phyloP scores from a whole-genome alignment of 2,888 invertebrate species.

The Carterocephalus palaemon region DNA sequence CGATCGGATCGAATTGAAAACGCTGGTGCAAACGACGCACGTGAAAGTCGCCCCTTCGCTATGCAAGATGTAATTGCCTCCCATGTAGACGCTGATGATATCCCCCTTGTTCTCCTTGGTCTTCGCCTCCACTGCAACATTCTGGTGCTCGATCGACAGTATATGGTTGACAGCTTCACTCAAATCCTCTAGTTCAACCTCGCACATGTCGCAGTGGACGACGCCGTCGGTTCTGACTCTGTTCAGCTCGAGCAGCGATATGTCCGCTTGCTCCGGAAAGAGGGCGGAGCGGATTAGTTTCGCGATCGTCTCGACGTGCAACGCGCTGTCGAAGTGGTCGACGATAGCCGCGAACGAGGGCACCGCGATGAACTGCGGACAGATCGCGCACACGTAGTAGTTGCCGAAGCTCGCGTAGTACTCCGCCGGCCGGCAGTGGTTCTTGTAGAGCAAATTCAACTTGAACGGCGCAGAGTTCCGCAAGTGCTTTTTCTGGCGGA shows the following conservation, averaged over 20 bases:
- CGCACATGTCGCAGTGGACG: conserved; percentile 54
- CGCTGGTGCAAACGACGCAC: conserved; percentile 53
- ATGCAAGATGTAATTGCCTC: conserved; percentile 60
- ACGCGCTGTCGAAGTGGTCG: conserved; percentile 61
- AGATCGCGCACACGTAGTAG: conserved; percentile 63
- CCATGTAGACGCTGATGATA: conserved; percentile 68
- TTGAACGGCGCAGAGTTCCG: conserved; percentile 69
- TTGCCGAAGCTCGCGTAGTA: conserved; percentile 72
- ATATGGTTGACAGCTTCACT: conserved; percentile 53
- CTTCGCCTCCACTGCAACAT: conserved; percentile 45
- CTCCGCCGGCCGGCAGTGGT: conserved; percentile 64
- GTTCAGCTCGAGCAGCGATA: conserved; percentile 45
- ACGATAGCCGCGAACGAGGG: conserved; percentile 68
- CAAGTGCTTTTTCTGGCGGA: conserved; percentile 71
- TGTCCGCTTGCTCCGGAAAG: conserved; percentile 45
- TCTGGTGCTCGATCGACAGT: conserved; percentile 57
- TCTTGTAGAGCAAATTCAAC: conserved; percentile 58
- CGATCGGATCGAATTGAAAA: conserved; percentile 62
- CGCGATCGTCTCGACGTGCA: conserved; percentile 57
- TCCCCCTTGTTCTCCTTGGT: conserved; percentile 53
- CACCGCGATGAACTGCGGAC: conserved; percentile 56
- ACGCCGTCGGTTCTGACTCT: conserved; percentile 41
- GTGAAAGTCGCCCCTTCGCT: conserved; percentile 59
- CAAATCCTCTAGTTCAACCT: conserved; percentile 44
- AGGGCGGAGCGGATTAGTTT: conserved; percentile 57